phyloP scores from a whole-genome alignment of 2,888 invertebrate genomes.

The Sussaba pulchella region DNA sequence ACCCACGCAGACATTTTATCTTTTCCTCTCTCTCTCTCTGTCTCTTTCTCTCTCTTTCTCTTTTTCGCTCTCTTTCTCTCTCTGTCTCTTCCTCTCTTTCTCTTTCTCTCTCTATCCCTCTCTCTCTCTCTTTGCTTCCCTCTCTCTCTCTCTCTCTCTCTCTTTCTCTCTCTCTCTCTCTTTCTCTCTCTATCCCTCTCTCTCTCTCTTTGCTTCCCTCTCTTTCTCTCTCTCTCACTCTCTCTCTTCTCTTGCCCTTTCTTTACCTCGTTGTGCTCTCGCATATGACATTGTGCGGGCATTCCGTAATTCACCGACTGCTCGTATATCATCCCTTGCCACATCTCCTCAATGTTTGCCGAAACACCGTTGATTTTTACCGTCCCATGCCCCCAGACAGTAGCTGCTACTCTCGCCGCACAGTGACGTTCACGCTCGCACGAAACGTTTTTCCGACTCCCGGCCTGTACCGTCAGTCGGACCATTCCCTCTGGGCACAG shows the following conservation, averaged over 20 bases:
- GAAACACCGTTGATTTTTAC: conserved; percentile 51
- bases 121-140: conserved; percentile 29
- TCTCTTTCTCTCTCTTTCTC: conserved; percentile 47
- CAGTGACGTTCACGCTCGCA: background rate
- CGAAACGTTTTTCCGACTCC: conserved; percentile 13
- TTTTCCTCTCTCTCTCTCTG: background rate
- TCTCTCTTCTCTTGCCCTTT: conserved; percentile 49
- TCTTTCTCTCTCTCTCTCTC: conserved; percentile 45
- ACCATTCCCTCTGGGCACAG: too few species aligned
- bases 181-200: background rate
- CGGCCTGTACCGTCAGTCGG: background rate
- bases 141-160: conserved; percentile 33
- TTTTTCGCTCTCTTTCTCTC: too few species aligned
- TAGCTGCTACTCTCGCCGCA: background rate
- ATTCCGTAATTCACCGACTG: conserved; percentile 80
- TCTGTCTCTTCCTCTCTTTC: conserved; percentile 3
- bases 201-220: conserved; percentile 22
- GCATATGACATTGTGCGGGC: conserved; percentile 72
- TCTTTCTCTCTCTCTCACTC: conserved; percentile 8
- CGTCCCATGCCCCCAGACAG: background rate
- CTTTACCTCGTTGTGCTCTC: conserved; percentile 45
- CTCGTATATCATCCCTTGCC: conserved; percentile 74
- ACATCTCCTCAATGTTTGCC: conserved; percentile 49
- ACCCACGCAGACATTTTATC: too few species aligned
- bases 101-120: conserved; percentile 49